These are phyloP conservation scores for Erinaceus europaeus DNA, from an alignment of 2,113 vertebrate genomes.

Conservation along the genomic window DNA sequence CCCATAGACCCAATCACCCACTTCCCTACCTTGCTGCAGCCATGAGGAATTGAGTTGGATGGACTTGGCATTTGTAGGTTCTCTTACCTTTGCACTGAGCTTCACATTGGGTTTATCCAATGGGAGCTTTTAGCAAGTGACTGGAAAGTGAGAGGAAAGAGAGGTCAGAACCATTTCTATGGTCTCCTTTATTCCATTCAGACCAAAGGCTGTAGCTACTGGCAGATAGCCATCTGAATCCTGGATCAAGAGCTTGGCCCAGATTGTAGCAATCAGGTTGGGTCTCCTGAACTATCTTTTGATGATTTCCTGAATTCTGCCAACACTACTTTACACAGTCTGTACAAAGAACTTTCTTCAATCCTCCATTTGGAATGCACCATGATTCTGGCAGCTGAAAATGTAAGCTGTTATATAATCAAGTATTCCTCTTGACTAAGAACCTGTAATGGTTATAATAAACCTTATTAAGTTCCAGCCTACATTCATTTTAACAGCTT, in stretches of 20 bases:
- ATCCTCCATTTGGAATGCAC: neutral
- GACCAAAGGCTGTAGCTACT: neutral
- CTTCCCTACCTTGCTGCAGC: fast-evolving
- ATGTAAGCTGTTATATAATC: neutral
- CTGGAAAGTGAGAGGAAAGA: neutral
- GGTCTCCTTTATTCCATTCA: neutral
- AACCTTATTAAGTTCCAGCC: conserved; percentile 33
- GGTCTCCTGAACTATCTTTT: neutral
- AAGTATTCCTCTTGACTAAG: neutral
- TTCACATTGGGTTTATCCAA: neutral
- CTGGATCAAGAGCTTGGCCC: no score
- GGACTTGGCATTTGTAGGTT: fast-evolving
- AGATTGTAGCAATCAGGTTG: fast-evolving
- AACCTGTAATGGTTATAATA: neutral
- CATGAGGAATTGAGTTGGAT: neutral
- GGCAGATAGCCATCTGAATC: neutral
- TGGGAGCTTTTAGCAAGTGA: neutral
- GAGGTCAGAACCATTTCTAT: no score
- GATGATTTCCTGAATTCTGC: neutral
- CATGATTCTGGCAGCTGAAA: neutral
- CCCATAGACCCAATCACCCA: neutral
- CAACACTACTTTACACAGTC: neutral
- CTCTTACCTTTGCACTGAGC: neutral
- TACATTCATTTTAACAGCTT: conserved; percentile 21
- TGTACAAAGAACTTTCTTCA: neutral